Base-by-base conservation (phyloP, 2,888 invertebrate genomes). In the Agonopterix heracliana region DNA sequence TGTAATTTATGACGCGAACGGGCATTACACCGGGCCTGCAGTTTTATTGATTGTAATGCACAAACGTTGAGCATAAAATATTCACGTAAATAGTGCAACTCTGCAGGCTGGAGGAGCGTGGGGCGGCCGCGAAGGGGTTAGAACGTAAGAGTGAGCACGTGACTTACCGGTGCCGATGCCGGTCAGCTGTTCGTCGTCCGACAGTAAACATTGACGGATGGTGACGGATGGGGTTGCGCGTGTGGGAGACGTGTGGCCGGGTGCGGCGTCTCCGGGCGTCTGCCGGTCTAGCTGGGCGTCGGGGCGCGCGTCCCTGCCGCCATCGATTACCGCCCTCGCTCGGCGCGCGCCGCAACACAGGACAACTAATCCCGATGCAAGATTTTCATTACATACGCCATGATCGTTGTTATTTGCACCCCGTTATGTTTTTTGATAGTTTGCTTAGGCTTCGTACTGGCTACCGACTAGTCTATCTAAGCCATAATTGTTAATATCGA, bases 251-350 rank as follows among this genome's bases (percentile, higher is more conserved):
- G 81, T 82, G 77, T 70, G 75, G 58, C 68, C 78, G 64, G 89
- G 64, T 81, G 82, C 68, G 89, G 75, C 85, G 73, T 88, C 89
- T 69, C 84, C 82, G 81, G 89, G 87, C 89, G 90, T 90, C 90
- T 90, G 89, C 81, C 82, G 87, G 90, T 90, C 90, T 87, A 79
- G 67, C 74, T 89, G 81, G 86, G 87, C 86, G 86, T 68, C 81
- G 72, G 76, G 74, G 77, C 71, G 68, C 81, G 77, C 82, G 77
- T 73, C 78, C 82, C 82, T 82, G 78, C 84, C 80, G 85, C 81
- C 90, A 90, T 90, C 90, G 81, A 81, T 81, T 41, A 41, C 41
- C 78, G 74, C 78, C 85, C 90, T 82, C 81, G 68, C 74, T 65
- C 80, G 74, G 79, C 81, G 80, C 81, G 79, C 78, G 63, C 68